These are phyloP conservation scores for Pseudochirops cupreus DNA, from an alignment of 2,797 vertebrate genomes.

Conservation along the genomic window DNA sequence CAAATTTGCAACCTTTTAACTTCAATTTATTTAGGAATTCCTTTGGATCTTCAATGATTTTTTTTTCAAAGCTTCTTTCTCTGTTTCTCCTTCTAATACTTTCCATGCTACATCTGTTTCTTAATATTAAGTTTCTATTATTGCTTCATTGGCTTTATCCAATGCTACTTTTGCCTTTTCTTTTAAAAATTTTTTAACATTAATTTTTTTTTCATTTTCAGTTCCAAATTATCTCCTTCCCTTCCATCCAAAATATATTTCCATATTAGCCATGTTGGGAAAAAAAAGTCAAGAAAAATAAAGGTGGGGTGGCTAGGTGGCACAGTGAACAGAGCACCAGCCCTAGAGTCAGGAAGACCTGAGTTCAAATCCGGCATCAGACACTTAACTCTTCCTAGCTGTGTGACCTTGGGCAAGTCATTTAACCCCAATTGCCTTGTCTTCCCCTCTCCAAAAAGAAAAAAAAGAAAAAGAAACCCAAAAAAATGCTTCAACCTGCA, in stretches of 20 bases:
- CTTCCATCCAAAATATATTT: background rate
- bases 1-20: constrained; percentile 64
- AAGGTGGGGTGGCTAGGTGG: no score
- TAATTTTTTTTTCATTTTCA: background rate
- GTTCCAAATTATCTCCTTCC: background rate
- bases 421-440: no score
- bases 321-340: no score
- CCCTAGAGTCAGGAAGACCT: no score
- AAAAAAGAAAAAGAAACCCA: no score
- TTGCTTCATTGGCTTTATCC: background rate
- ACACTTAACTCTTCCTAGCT: no score
- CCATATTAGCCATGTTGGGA: background rate
- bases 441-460: no score
- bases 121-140: background rate
- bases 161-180: background rate
- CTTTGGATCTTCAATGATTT: constrained; percentile 93
- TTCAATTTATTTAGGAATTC: constrained; percentile 89
- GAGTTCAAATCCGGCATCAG: no score
- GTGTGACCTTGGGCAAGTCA: no score
- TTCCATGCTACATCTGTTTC: background rate
- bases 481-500: background rate
- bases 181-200: background rate
- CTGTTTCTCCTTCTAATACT: constrained; percentile 91
- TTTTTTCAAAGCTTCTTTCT: constrained; percentile 91
- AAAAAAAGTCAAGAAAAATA: background rate